phyloP scores from a whole-genome alignment of 2,797 vertebrate species.

The Sebastes alutus region DNA sequence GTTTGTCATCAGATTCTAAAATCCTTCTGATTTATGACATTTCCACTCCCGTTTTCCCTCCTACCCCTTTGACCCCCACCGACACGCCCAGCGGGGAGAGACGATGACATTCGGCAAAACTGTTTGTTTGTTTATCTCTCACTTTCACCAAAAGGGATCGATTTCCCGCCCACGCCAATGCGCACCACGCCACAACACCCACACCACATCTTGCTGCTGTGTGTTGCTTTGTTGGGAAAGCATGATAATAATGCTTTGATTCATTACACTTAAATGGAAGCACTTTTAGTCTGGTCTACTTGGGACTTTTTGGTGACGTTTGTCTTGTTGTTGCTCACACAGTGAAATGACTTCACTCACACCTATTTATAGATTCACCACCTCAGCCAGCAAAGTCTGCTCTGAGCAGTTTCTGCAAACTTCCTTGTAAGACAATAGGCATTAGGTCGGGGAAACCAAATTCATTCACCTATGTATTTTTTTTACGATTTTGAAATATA shows the following conservation, averaged over 20 bases:
- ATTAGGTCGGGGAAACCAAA: too few relatives aligned
- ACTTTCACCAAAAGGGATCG: slow-evolving; percentile 73
- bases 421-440: neutral
- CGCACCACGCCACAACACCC: neutral
- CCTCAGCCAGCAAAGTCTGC: neutral
- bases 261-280: neutral
- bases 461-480: too few relatives aligned
- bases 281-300: neutral
- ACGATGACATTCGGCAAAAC: slow-evolving; percentile 76
- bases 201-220: neutral
- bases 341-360: neutral
- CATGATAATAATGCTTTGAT: neutral
- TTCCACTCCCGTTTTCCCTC: slow-evolving; percentile 76
- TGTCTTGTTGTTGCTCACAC: neutral
- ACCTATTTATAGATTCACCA: slow-evolving; percentile 28
- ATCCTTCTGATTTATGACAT: slow-evolving; percentile 90
- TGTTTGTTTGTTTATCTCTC: slow-evolving; percentile 80
- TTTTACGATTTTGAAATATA: too few relatives aligned
- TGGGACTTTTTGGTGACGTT: neutral
- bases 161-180: slow-evolving; percentile 13
- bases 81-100: slow-evolving; percentile 67
- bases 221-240: neutral
- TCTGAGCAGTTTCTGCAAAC: neutral
- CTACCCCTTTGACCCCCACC: slow-evolving; percentile 71
- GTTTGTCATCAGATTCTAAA: slow-evolving; percentile 94